Evolutionary conservation across 1,140 invertebrate species (phyloP), one percentile per base, ranked within the genome.

Genomic region (Bombus fervidus): DNA sequence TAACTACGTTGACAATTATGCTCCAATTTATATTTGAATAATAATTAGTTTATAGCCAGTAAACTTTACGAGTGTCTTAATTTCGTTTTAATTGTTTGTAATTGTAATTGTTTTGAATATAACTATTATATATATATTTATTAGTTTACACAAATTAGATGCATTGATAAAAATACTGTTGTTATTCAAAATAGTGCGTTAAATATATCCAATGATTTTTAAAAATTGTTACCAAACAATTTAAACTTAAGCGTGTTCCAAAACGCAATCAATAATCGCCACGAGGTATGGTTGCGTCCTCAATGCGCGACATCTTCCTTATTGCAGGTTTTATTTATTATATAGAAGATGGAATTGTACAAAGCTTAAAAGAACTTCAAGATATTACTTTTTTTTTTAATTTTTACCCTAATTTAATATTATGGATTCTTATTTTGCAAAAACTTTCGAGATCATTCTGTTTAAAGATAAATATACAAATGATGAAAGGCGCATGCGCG

Each of bases 201-300:
- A 31, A 18, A 2, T 6, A 18, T 78, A 78, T 6, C 12, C 1
- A 43, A 78, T 28, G 3, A 47, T 43, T 47, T 39, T n/a, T 25
- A 18, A 6, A 6, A 77, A 41, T 15, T 13, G 10, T 18, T 66
- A 34, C 18, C 9, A 13, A 34, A 4, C 12, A 43, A 81, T 73
- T 81, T 71, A 41, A 78, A 78, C n/a, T 22, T 34, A 31, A 34
- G 13, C 6, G 41, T 15, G 64, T 80, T 80, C 77, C 13, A 18
- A 73, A 81, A 73, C 39, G 6, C 13, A n/a, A 10, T 39, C 13
- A 22, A 34, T 59, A 34, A 41, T 15, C 18, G 22, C 18, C 47
- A 10, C 10, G 25, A 53, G 28, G 2, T 53, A 53, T 12, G 9
- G 28, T 10, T 3, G 9, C 1, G 39, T 73, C 8, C 31, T 43